Conservation (phyloP, 2,113 vertebrate species). For the Hippocampus guttulatus region DNA sequence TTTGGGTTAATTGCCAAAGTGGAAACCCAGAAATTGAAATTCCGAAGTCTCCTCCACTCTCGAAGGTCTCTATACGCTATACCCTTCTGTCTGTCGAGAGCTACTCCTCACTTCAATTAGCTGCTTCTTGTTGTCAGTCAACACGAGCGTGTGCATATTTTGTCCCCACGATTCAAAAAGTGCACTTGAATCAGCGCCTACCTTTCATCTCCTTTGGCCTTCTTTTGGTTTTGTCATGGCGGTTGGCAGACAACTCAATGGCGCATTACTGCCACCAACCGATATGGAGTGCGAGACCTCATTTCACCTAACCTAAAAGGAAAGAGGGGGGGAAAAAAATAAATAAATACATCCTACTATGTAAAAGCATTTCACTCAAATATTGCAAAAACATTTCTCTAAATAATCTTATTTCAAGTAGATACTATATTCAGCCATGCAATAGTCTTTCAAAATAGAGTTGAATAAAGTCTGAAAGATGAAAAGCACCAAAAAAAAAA, state of each 20-base stretch:
- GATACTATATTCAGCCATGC: too few species aligned
- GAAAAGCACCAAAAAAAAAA: too few species aligned
- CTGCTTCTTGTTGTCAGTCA: conserved; percentile 29
- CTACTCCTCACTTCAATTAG: conserved; percentile 7
- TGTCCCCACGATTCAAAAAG: conserved; percentile 12
- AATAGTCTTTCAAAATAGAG: too few species aligned
- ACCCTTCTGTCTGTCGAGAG: background rate
- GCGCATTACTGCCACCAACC: too few species aligned
- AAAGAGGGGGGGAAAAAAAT: too few species aligned
- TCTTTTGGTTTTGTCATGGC: too few species aligned
- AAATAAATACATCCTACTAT: too few species aligned
- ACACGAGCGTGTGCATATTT: conserved; percentile 20
- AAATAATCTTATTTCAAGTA: background rate
- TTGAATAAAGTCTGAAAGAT: too few species aligned
- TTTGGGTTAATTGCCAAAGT: conserved; percentile 22
- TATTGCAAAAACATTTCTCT: background rate
- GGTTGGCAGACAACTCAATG: too few species aligned
- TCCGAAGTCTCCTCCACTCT: conserved; percentile 17
- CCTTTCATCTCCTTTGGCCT: background rate
- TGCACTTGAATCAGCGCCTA: background rate
- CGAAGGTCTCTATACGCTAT: conserved; percentile 2
- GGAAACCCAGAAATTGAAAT: conserved; percentile 20
- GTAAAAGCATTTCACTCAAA: too few species aligned
- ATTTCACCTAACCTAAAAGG: too few species aligned
- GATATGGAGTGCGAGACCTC: too few species aligned